These are phyloP conservation scores for Formica aserva DNA, from an alignment of 2,888 invertebrate species.

Conservation along the genomic window DNA sequence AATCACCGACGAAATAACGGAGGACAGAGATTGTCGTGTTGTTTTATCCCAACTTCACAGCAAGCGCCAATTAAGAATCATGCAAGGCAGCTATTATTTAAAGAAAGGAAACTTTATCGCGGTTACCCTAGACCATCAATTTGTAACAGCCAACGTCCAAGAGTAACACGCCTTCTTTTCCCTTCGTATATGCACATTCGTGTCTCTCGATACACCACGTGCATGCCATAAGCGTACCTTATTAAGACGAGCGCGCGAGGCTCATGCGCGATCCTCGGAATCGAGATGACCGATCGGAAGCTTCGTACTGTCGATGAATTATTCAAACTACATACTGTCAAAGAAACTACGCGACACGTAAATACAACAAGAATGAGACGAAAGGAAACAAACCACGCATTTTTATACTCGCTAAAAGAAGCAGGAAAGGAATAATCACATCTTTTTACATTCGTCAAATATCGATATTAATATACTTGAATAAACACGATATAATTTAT, in stretches of 20 bases:
- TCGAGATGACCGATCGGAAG: slow-evolving; percentile 66
- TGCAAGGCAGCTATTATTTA: slow-evolving; percentile 11
- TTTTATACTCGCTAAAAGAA: background rate
- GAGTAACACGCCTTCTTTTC: slow-evolving; percentile 54
- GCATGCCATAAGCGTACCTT: slow-evolving; percentile 73
- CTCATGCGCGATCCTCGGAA: slow-evolving; percentile 58
- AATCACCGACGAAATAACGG: slow-evolving; percentile 2
- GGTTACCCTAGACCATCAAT: slow-evolving; percentile 52
- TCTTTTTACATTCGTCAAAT: background rate
- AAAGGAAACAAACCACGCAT: background rate
- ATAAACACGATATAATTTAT: too few relatives aligned
- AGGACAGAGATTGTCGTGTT: background rate
- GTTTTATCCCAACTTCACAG: background rate
- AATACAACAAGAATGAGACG: background rate
- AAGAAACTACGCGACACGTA: slow-evolving; percentile 25
- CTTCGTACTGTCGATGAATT: slow-evolving; percentile 64
- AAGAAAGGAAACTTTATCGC: slow-evolving; percentile 49
- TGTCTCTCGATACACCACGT: slow-evolving; percentile 67
- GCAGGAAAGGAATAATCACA: background rate
- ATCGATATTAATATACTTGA: background rate
- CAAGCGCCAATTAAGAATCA: slow-evolving; percentile 27
- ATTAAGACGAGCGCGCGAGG: slow-evolving; percentile 60
- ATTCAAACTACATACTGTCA: slow-evolving; percentile 63
- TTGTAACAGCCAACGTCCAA: slow-evolving; percentile 58
- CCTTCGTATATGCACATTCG: slow-evolving; percentile 50